Evolutionary conservation across 2,113 vertebrate species (phyloP), one percentile per base, ranked within the genome.

Genomic region (Lamprologus lemairii): DNA sequence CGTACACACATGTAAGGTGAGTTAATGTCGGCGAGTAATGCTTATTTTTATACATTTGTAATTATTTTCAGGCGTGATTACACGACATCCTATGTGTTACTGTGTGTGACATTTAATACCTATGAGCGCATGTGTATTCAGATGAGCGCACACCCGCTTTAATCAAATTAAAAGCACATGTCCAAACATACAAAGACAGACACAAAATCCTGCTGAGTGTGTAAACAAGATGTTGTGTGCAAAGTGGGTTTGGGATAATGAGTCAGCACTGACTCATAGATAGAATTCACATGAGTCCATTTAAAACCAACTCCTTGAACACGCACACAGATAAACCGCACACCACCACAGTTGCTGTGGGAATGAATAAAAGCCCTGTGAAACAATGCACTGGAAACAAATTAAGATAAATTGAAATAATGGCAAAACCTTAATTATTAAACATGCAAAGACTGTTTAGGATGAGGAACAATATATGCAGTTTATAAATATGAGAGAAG

Each of bases 211-310:
- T 11, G 7, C 81, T 45, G 79, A n/a, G 68, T 80, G 71, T 60
- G 75, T 89, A 45, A 75, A 90, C 87, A 87, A 49, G 47, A 88
- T 71, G 65, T 73, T 73, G 49, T 75, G 68, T 88, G 26, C 19
- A 53, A 33, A 13, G 57, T 53, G 49, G 71, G n/a, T 49, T 73
- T 68, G 35, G 14, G 75, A 10, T 47, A 54, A 63, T 88, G 68
- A 86, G 81, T 88, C 80, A 85, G 53, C 81, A 54, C 82, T 80
- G 60, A 85, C 45, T 49, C 54, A 83, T 71, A 65, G 81, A 84
- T 21, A 63, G 65, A 75, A 86, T 87, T 88, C 89, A 87, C 81
- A 80, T 40, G 78, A 78, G 86, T 85, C 87, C 81, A 42, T 88
- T 92, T 51, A 87, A 85, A 82, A 54, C 55, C 86, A 86, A 73